Base-by-base conservation (phyloP, 1,140 invertebrate species). In the Trichonephila inaurata region DNA sequence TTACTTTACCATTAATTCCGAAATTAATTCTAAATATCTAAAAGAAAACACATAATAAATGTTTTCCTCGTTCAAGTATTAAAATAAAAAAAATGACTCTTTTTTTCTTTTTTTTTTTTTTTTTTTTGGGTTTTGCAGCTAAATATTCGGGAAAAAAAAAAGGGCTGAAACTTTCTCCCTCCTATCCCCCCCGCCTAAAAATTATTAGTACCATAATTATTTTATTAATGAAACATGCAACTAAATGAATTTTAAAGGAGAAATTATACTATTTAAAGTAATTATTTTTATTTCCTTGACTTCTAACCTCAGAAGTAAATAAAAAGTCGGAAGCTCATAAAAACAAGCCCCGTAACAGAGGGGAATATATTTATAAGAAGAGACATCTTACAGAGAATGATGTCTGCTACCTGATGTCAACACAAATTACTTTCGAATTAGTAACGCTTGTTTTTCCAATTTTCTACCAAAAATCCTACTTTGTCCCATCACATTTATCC, bases 351-450 rank as follows among this genome's bases (percentile, higher is more conserved):
- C 40, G 14, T 6, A 33, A 28, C 0, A 77, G 69, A 77, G 33
- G 19, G 16, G 33, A 18, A 28, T 28, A 69, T 69, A 69, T 24
- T 69, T 21, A 69, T 69, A 4, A 69, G 1, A 77, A 33, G 28
- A 28, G 14, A 77, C 16, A 33, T 14, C 28, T 16, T 16, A 1
- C 18, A 33, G 14, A 28, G 16, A 40, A 33, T 18, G 10, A 77
- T 18, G 6, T 12, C 69, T 33, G 69, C 28, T 33, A 77, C 28
- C n/a, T 18, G 28, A 77, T 5, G 69, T 77, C 69, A 77, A 40
- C 69, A 28, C 69, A 77, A 19, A 77, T 77, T 77, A 77, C 28
- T 77, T 77, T 77, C 28, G 28, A 16, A 77, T 77, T 77, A 77
- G 24, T 18, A 18, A 19, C 10, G 28, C 3, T 77, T 77, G 28